Evolutionary conservation across 1,140 invertebrate species (phyloP).

Genomic region (Dreissena polymorpha): DNA sequence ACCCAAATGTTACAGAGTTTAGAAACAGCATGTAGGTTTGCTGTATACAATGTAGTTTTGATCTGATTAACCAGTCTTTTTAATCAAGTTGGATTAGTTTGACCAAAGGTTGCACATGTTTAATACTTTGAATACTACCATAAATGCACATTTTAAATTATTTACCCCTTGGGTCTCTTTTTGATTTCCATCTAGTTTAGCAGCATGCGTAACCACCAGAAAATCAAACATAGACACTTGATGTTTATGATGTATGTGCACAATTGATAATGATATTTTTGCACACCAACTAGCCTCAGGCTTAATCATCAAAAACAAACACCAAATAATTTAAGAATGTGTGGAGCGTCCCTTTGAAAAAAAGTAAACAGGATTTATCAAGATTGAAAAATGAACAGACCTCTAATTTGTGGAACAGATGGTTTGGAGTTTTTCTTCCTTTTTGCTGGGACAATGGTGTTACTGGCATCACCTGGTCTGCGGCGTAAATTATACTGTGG

Average conservation of each 20-base stretch:
- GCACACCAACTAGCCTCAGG: not conserved
- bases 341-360: not conserved
- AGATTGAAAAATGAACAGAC: not conserved
- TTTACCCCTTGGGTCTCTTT: too few relatives aligned
- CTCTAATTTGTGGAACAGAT: slow-evolving; percentile 35
- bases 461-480: slow-evolving; percentile 39
- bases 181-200: too few relatives aligned
- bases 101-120: too few relatives aligned
- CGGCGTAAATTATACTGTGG: slow-evolving; percentile 50
- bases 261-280: not conserved
- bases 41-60: too few relatives aligned
- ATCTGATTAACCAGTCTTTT: too few relatives aligned
- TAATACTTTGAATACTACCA: too few relatives aligned
- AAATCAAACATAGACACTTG: not conserved
- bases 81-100: too few relatives aligned
- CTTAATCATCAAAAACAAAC: not conserved
- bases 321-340: not conserved
- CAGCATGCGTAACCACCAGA: not conserved
- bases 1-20: too few relatives aligned
- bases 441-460: slow-evolving; percentile 32
- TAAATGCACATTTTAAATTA: too few relatives aligned
- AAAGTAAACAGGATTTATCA: not conserved
- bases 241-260: not conserved
- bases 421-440: slow-evolving; percentile 30
- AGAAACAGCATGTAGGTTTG: too few relatives aligned